These are phyloP conservation scores for Pterostichus madidus DNA, from an alignment of 2,888 invertebrate species.

Conservation along the genomic window DNA sequence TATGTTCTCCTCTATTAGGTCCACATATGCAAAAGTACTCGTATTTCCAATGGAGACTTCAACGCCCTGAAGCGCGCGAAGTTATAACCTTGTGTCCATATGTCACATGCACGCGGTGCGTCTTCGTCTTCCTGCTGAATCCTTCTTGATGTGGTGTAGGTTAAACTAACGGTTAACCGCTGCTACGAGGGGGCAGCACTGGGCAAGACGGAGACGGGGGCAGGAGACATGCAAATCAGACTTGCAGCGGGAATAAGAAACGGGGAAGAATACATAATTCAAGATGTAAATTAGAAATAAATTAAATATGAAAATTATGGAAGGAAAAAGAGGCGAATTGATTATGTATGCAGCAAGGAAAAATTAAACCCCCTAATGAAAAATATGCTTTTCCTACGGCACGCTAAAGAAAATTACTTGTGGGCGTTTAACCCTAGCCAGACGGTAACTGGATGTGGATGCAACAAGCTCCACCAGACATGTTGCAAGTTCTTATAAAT, in stretches of 20 bases:
- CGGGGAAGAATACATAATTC: slow-evolving; percentile 77
- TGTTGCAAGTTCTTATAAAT: slow-evolving; percentile 41
- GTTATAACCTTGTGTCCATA: not conserved
- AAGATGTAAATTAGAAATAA: slow-evolving; percentile 79
- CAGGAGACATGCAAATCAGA: slow-evolving; percentile 71
- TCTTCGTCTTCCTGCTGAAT: not conserved
- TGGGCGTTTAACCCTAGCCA: slow-evolving; percentile 70
- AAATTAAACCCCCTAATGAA: slow-evolving; percentile 78
- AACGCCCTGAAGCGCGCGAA: slow-evolving; percentile 68
- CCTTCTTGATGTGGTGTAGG: not conserved
- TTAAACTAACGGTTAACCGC: slow-evolving; percentile 13
- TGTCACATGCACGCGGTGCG: slow-evolving; percentile 12
- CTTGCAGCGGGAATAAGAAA: slow-evolving; percentile 74
- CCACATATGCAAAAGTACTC: slow-evolving; percentile 30
- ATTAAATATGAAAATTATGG: slow-evolving; percentile 79
- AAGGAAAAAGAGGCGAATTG: slow-evolving; percentile 76
- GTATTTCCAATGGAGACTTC: slow-evolving; percentile 70
- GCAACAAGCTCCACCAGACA: slow-evolving; percentile 20
- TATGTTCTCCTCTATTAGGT: not conserved
- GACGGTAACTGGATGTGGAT: slow-evolving; percentile 12
- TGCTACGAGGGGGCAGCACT: not conserved
- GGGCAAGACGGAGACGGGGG: slow-evolving; percentile 1
- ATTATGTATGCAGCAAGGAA: slow-evolving; percentile 79
- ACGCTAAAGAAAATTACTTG: slow-evolving; percentile 75
- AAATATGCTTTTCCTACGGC: slow-evolving; percentile 76